These are phyloP conservation scores for Penelope pileata DNA, from an alignment of 2,113 vertebrate genomes.

Conservation along the genomic window DNA sequence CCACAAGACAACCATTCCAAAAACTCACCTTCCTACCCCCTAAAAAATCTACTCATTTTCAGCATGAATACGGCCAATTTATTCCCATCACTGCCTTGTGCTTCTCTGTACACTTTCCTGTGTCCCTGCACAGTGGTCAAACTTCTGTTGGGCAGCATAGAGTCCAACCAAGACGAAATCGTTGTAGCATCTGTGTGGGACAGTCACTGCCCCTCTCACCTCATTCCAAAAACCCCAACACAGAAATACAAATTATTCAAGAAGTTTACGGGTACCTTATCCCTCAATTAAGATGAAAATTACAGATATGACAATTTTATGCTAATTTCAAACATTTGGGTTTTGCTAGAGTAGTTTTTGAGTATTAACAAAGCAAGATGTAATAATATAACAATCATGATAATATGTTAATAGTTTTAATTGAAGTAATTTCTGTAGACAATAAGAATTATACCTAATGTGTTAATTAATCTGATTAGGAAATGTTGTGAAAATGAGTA, in stretches of 20 bases:
- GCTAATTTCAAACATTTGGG: neutral
- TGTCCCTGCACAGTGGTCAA: neutral
- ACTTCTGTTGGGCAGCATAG: neutral
- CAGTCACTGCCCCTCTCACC: neutral
- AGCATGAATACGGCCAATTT: neutral
- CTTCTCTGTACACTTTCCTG: neutral
- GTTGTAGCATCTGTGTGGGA: neutral
- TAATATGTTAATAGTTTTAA: conserved; percentile 65
- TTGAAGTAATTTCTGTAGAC: conserved; percentile 66
- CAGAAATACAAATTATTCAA: neutral
- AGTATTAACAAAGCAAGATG: conserved; percentile 35
- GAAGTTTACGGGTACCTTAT: neutral
- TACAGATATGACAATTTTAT: neutral
- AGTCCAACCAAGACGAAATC: neutral
- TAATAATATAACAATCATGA: conserved; percentile 40
- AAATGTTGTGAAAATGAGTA: conserved; percentile 30
- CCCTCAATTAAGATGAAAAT: neutral
- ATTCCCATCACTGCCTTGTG: neutral
- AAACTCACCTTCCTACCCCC: neutral
- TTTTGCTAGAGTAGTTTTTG: conserved; percentile 15
- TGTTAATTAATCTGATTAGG: conserved; percentile 60
- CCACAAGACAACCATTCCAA: neutral
- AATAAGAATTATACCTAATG: conserved; percentile 64
- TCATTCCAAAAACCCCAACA: neutral
- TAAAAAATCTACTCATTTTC: neutral